Conservation (phyloP, 2,797 vertebrate genomes). For the Eulemur albifrons region DNA sequence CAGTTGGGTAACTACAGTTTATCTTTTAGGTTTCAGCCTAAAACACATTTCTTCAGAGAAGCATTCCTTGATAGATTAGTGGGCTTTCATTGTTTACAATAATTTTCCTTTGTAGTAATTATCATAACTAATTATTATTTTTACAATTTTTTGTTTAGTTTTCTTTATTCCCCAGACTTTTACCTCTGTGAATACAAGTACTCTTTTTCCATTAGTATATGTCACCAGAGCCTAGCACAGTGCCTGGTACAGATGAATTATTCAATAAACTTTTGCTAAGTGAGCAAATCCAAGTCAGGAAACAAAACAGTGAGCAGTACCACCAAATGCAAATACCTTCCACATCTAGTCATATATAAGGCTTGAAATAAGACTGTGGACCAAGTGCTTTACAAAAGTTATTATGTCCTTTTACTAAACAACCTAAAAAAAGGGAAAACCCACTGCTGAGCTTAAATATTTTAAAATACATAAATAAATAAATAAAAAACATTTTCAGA, state of each 20-base stretch:
- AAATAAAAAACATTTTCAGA: background rate
- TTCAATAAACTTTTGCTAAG: background rate
- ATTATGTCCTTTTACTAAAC: background rate
- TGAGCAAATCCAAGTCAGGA: slow-evolving; percentile 8
- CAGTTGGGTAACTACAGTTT: background rate
- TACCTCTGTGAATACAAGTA: background rate
- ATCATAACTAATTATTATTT: background rate
- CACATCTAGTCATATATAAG: background rate
- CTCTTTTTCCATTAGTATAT: background rate
- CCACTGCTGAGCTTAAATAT: background rate
- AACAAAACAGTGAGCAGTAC: background rate
- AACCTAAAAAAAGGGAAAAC: background rate
- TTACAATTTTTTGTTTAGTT: background rate
- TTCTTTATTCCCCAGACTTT: background rate
- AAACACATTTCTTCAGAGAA: background rate
- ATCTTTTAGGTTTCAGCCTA: background rate
- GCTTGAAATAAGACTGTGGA: background rate
- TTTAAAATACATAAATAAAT: background rate
- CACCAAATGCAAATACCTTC: background rate
- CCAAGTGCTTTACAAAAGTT: background rate
- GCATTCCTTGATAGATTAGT: background rate
- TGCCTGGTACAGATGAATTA: background rate
- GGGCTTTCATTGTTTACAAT: background rate
- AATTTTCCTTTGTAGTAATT: background rate
- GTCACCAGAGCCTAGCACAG: background rate